Base-by-base conservation (phyloP, 2,113 vertebrate genomes). In the Camelus dromedarius region DNA sequence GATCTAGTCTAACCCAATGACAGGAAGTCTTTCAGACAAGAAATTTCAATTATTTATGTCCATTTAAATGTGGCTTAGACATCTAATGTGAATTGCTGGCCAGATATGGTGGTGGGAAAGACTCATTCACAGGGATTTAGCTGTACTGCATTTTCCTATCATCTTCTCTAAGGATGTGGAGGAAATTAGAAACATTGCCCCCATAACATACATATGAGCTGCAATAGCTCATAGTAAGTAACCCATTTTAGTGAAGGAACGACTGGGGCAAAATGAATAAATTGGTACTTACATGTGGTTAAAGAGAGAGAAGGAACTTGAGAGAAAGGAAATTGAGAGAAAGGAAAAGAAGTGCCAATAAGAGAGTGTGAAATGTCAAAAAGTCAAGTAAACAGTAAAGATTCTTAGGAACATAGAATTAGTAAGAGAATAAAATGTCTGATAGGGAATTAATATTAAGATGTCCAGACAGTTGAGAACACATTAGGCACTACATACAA, bases 311-410 rank as follows among this genome's bases (percentile, higher is more conserved):
- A 76, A 79, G 20, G 42, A 82, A 92, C 76, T 5, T 75, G 30
- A 56, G 1, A 46, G 10, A 64, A 56, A 79, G 48, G 6, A 54
- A 77, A 54, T n/a, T 42, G 1, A 28, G 12, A 72, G 20, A 93
- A 11, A 11, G 5, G 38, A 95, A 95, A 48, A 64, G 5, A 50
- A 70, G 24, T 94, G 67, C 14, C 3, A 66, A 30, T 66, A 48
- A 54, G 60, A 93, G 32, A 81, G 70, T 67, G 42, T 58, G 52
- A 56, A 90, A 76, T 54, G 32, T 92, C 48, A 72, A 42, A 28
- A 96, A 89, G 20, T 72, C 30, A 93, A 76, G 10, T 62, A 80
- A 92, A 32, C 50, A 95, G 58, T 69, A 85, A 77, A 89, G 20
- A 52, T 42, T 67, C 80, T 77, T 32, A 89, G 38, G 42, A 16